phyloP scores from a whole-genome alignment of 2,797 vertebrate species.

The Phalanger gymnotis region DNA sequence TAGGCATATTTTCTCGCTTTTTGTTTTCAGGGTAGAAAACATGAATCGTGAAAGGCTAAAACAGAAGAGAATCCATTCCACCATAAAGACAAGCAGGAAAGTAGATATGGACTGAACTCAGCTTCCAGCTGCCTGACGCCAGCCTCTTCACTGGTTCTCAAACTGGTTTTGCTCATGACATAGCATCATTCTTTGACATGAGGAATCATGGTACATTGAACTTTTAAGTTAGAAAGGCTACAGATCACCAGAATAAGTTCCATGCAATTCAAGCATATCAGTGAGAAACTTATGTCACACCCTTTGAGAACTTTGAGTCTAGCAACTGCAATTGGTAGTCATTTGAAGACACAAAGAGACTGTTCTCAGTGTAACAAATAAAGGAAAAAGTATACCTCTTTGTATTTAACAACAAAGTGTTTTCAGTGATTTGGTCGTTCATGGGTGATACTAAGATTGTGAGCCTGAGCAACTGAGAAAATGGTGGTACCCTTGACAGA shows the following conservation, averaged over 20 bases:
- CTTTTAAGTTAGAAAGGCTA: not conserved
- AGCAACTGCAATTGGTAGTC: not conserved
- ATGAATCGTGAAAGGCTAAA: slow-evolving; percentile 90
- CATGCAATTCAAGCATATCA: not conserved
- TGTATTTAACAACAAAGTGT: not conserved
- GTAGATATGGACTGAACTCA: slow-evolving; percentile 87
- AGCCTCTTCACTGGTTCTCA: not conserved
- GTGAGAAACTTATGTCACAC: not conserved
- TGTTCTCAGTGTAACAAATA: not conserved
- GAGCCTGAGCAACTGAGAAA: not conserved
- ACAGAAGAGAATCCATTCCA: slow-evolving; percentile 91
- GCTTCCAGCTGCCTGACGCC: not conserved
- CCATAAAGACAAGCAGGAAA: slow-evolving; percentile 88
- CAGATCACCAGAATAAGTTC: not conserved
- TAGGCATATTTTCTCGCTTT: slow-evolving; percentile 15
- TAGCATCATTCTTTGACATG: not conserved
- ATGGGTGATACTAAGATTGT: not conserved
- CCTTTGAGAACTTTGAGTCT: not conserved
- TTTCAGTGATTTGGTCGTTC: not conserved
- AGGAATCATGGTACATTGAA: not conserved
- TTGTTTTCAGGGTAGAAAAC: slow-evolving; percentile 89
- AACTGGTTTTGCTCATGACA: not conserved
- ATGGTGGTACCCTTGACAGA: not conserved
- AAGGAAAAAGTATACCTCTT: not conserved
- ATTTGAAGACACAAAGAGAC: not conserved